Conservation (phyloP, 2,888 invertebrate species). For the Drosophila antonietae region DNA sequence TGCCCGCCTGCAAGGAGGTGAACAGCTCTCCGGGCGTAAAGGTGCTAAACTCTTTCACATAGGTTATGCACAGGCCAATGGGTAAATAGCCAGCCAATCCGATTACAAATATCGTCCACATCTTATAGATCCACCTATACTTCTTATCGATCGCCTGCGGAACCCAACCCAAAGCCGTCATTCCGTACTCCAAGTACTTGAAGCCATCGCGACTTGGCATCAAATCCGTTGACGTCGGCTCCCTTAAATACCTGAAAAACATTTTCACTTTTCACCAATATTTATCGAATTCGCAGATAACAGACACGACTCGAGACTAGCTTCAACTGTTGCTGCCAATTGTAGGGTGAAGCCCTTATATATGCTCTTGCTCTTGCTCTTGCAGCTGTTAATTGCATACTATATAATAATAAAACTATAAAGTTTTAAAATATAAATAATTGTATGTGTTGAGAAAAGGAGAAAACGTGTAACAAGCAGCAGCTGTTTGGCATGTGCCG, state of each 20-base stretch:
- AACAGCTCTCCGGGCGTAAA: conserved; percentile 57
- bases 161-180: conserved; percentile 41
- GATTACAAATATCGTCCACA: conserved; percentile 23
- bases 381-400: conserved; percentile 13
- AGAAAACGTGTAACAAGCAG: neutral
- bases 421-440: neutral
- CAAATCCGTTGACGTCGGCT: conserved; percentile 22
- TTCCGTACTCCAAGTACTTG: conserved; percentile 30
- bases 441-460: neutral
- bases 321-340: conserved; percentile 8
- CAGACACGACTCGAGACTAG: neutral
- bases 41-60: conserved; percentile 25
- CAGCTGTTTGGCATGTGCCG: neutral
- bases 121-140: conserved; percentile 3
- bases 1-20: conserved; percentile 45
- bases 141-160: neutral
- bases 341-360: conserved; percentile 14
- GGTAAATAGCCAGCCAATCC: conserved; percentile 28
- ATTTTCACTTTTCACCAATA: conserved; percentile 4
- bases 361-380: conserved; percentile 4
- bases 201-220: conserved; percentile 41
- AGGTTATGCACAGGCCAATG: conserved; percentile 33
- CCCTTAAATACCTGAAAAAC: conserved; percentile 36
- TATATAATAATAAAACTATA: conserved; percentile 11
- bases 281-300: neutral